Base-by-base conservation (phyloP, 2,113 vertebrate species). In the Phaethornis superciliosus region DNA sequence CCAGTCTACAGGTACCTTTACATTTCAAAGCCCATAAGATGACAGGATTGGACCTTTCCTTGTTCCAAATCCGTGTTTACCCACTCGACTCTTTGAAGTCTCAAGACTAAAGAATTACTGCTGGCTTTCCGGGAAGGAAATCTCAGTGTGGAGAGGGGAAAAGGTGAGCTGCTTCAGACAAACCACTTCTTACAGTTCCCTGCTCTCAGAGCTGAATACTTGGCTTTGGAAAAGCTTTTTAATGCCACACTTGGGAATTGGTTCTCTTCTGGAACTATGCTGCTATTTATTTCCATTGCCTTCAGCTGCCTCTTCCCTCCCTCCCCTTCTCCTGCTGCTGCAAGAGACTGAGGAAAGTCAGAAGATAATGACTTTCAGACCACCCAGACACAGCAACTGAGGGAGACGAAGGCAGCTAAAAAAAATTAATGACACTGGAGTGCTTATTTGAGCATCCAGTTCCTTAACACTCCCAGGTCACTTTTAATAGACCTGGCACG, bases 231-330 rank as follows among this genome's bases (percentile, higher is more conserved):
- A 89, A 71, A 83, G 52, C 23, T 88, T 83, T 83, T 83, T 81
- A 94, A 94, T 80, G 56, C 82, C 76, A 28, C 88, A 70, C 85
- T 93, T 88, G 91, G 93, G 96, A 95, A 93, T 78, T 46, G 47
- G 26, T 86, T 83, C 64, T 95, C 64, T 75, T 95, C 94, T 96
- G 95, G 90, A 95, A 96, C 95, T 46, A 93, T 15, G 77, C 64
- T 90, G 82, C 82, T 91, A 71, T 90, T 94, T 97, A 88, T 95
- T 96, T 97, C 94, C 93, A 96, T 26, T 88, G 91, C 85, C 56
- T 89, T 95, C 80, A 81, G 93, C 88, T 90, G 76, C 71, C 54
- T 92, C 52, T 89, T 90, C 65, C 65, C 64, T 94, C 76, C 64
- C 85, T 83, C 76, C 49, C 37, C 26, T 81, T 18, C 79, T 88